Evolutionary conservation across 2,888 invertebrate species (phyloP).

Genomic region (Caenorhabditis doughertyi): DNA sequence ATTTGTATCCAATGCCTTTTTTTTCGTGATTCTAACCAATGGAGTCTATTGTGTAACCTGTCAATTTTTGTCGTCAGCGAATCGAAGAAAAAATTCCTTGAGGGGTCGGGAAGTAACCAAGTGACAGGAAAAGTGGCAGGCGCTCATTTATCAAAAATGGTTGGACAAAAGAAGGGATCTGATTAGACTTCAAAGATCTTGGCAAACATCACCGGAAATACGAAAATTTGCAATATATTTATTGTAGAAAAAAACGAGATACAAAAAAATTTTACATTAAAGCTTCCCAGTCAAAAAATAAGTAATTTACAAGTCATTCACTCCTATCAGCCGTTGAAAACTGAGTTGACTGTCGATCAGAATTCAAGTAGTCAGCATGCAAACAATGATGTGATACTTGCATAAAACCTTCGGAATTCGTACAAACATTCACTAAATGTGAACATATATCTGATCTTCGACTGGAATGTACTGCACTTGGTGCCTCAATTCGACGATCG

Average conservation of each 20-base stretch:
- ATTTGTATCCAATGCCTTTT: not conserved
- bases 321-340: conserved; percentile 17
- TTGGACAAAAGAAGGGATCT: not conserved
- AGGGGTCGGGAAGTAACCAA: not conserved
- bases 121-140: not conserved
- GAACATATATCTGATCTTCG: conserved; percentile 66
- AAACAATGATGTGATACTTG: conserved; percentile 47
- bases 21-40: not conserved
- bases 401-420: conserved; percentile 54
- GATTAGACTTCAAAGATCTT: not conserved
- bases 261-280: not conserved
- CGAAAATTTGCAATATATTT: not conserved
- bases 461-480: conserved; percentile 44
- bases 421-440: conserved; percentile 62
- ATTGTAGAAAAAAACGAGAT: not conserved
- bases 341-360: conserved; percentile 40
- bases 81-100: not conserved
- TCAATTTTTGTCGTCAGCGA: not conserved
- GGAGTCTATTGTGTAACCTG: not conserved
- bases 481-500: conserved; percentile 50
- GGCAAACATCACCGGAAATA: not conserved
- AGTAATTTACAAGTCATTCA: conserved; percentile 4
- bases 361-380: conserved; percentile 30
- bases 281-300: conserved; percentile 6
- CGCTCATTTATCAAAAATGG: not conserved